Base-by-base conservation (phyloP, 2,888 invertebrate genomes). In the Polietes domitor region DNA sequence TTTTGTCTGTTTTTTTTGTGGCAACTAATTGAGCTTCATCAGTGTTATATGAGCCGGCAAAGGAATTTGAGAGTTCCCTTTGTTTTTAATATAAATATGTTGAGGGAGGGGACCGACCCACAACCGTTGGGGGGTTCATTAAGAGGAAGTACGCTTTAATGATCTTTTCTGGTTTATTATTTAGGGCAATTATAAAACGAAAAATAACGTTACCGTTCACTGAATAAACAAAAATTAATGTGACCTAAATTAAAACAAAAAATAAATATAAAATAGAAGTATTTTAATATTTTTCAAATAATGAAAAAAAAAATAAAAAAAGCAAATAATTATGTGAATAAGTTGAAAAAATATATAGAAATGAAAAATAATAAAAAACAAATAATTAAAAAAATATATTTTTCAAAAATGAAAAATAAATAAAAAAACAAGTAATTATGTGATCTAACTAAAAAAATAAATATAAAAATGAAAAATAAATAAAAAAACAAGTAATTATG, bases 1-100 rank as follows among this genome's bases (percentile, higher is more conserved):
- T 58, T 47, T n/a, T 12, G n/a, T 12, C 7, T 50, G 5, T n/a
- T n/a, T n/a, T n/a, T n/a, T n/a, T 58, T 58, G 26, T 24, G 58
- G 17, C 12, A 58, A 15, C 58, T 58, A 58, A 58, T 58, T 58
- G 58, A 58, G 58, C 58, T 21, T 21, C 17, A 19, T 21, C 26
- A 12, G 58, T 24, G 58, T 58, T 58, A 58, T 58, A 58, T 58
- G 58, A 58, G 58, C 58, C 58, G 26, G 15, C 0, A 26, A 58
- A 26, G 58, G 58, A 58, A 26, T 58, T 58, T 15, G 26, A 58
- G 58, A 26, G 26, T 26, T 21, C 12, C 26, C 1, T 19, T 4
- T 6, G 53, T 12, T 24, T 58, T 24, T 58, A 3, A 58, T 24
- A 19, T 19, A n/a, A n/a, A n/a, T n/a, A 12, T 3, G 10, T 9